Percentiles rank a stretch among this genome's conserved stretches.
phyloP scores from a whole-genome alignment of 2,797 vertebrate genomes.

The Typhlichthys subterraneus region DNA sequence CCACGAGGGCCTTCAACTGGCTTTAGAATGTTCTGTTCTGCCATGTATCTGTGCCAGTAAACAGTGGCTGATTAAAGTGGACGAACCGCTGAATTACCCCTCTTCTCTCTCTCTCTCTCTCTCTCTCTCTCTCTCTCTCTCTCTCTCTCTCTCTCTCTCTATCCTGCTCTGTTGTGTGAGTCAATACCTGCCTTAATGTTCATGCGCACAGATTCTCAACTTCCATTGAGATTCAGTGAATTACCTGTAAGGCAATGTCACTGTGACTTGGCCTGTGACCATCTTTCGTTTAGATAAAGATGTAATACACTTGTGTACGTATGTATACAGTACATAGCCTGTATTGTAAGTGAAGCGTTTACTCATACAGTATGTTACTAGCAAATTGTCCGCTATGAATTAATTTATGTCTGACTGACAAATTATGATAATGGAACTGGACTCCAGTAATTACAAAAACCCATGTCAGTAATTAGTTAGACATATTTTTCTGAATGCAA shows the following conservation, averaged over 20 bases:
- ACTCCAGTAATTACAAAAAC: too few species aligned
- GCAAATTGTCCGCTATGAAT: too few species aligned
- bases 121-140: slow-evolving; percentile 6
- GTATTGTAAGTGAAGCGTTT: too few species aligned
- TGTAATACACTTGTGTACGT: not conserved
- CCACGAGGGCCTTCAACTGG: slow-evolving; percentile 25
- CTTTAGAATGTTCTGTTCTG: slow-evolving; percentile 38
- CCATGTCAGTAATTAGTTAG: too few species aligned
- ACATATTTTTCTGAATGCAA: too few species aligned
- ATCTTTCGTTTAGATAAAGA: not conserved
- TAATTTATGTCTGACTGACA: too few species aligned
- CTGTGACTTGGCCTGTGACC: slow-evolving; percentile 4
- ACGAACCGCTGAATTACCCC: slow-evolving; percentile 28
- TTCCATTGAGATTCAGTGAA: slow-evolving; percentile 16
- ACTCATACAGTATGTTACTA: too few species aligned
- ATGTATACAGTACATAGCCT: not conserved
- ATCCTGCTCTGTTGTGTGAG: slow-evolving; percentile 10
- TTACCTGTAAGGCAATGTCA: slow-evolving; percentile 17
- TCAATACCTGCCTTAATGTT: slow-evolving; percentile 28
- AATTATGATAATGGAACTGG: too few species aligned
- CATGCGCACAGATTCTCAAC: slow-evolving; percentile 1
- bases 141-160: slow-evolving; percentile 7
- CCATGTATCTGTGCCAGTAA: slow-evolving; percentile 16
- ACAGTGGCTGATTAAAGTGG: slow-evolving; percentile 41
- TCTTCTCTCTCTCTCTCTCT: slow-evolving; percentile 3